These are phyloP conservation scores for Pangasianodon gigas DNA, from an alignment of 2,113 vertebrate species.

Conservation along the genomic window DNA sequence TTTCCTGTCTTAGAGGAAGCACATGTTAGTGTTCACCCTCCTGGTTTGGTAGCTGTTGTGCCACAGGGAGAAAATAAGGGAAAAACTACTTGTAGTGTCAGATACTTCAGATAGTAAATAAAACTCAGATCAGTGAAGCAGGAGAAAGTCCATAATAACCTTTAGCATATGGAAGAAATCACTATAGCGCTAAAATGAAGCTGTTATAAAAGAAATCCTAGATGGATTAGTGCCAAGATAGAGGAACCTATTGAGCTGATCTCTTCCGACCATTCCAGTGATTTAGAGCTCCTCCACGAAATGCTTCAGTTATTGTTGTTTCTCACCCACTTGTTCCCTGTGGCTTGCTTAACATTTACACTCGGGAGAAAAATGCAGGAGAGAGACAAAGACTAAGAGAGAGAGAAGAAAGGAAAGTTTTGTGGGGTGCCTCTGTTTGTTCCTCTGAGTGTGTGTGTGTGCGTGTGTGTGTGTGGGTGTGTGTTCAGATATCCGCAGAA, in stretches of 20 bases:
- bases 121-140: not conserved
- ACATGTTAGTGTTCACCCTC: not conserved
- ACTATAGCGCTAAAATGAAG: not conserved
- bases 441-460: not conserved
- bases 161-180: not conserved
- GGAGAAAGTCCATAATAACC: not conserved
- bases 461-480: not conserved
- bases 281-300: constrained; percentile 35
- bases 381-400: constrained; percentile 13
- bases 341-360: constrained; percentile 51
- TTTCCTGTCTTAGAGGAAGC: not conserved
- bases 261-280: not conserved
- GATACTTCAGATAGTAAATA: not conserved
- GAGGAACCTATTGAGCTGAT: constrained; percentile 32
- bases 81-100: no score
- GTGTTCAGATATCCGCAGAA: not conserved
- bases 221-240: not conserved
- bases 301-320: constrained; percentile 34
- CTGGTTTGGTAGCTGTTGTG: not conserved
- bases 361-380: constrained; percentile 1
- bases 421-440: constrained; percentile 30
- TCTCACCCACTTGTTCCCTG: constrained; percentile 52
- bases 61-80: not conserved
- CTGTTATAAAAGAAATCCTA: not conserved
- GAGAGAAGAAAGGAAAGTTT: constrained; percentile 35